Percentiles rank a stretch among this genome's conserved stretches.
Evolutionary conservation across 2,113 vertebrate species (phyloP).

Genomic region (Tragulus kanchil): DNA sequence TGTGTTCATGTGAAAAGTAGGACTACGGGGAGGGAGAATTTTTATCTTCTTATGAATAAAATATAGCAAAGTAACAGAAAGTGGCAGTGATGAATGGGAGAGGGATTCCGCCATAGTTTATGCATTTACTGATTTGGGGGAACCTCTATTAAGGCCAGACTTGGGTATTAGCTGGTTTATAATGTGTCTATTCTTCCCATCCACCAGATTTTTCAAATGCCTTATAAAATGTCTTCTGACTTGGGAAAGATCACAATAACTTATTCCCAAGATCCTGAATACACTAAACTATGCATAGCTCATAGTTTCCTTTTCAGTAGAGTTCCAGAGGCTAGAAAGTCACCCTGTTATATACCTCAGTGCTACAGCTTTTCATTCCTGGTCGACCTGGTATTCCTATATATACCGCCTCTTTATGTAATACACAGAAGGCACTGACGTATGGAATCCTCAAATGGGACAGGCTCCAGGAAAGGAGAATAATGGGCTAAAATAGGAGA

Average conservation of each 20-base stretch:
- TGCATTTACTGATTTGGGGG: constrained; percentile 47
- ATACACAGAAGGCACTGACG: neutral
- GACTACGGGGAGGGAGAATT: neutral
- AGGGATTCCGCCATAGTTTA: constrained; percentile 3
- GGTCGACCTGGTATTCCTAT: neutral
- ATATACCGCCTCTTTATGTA: neutral
- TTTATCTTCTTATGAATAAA: constrained; percentile 21
- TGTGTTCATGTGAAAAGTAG: constrained; percentile 3
- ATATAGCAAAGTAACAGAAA: constrained; percentile 16
- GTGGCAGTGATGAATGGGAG: neutral
- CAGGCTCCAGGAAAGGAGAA: neutral
- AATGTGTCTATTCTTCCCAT: constrained; percentile 30
- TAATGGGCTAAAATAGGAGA: neutral
- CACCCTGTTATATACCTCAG: neutral
- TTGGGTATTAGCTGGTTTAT: constrained; percentile 49
- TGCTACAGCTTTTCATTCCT: neutral
- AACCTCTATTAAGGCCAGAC: neutral
- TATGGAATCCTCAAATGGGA: neutral
- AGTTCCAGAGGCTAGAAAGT: neutral
- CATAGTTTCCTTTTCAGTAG: neutral
- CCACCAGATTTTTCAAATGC: constrained; percentile 67
- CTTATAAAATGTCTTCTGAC: constrained; percentile 72
- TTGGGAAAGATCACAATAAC: constrained; percentile 66
- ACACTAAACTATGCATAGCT: constrained; percentile 65
- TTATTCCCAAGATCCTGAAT: constrained; percentile 65